Conservation (phyloP, 2,888 invertebrate genomes). For the Invenusta paracnida region DNA sequence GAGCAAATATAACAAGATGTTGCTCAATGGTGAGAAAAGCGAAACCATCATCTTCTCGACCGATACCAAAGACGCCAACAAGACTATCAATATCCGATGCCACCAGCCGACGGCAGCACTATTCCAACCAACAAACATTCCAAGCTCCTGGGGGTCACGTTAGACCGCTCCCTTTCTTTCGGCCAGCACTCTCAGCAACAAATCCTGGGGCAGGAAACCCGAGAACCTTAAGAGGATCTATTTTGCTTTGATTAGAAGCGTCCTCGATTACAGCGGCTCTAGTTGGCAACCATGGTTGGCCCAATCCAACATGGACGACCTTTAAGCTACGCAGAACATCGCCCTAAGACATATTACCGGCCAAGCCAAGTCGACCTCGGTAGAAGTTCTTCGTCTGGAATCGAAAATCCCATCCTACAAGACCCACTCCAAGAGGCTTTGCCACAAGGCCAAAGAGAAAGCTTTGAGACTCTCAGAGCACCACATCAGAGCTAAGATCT, state of each 20-base stretch:
- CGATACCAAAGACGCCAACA: slow-evolving; percentile 7
- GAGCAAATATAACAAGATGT: neutral
- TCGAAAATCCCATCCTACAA: neutral
- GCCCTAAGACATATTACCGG: neutral
- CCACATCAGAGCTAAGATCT: neutral
- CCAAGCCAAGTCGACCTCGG: neutral
- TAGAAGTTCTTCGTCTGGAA: neutral
- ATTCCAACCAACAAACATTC: neutral
- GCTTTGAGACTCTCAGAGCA: neutral
- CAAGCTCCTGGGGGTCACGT: neutral
- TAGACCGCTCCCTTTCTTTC: neutral
- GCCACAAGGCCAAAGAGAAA: neutral
- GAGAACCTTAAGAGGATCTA: neutral
- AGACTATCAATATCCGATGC: neutral
- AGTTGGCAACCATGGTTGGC: neutral
- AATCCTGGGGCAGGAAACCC: neutral
- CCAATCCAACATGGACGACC: neutral
- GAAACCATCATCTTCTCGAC: neutral
- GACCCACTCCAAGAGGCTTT: neutral
- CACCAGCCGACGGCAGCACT: neutral
- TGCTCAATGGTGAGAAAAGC: neutral
- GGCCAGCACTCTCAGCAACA: neutral
- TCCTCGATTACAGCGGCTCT: neutral
- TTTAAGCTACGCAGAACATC: neutral
- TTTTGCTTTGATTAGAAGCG: neutral